Evolutionary conservation across 2,797 vertebrate species (phyloP), one percentile per base, ranked within the genome.

Genomic region (Gobio occitaniae): DNA sequence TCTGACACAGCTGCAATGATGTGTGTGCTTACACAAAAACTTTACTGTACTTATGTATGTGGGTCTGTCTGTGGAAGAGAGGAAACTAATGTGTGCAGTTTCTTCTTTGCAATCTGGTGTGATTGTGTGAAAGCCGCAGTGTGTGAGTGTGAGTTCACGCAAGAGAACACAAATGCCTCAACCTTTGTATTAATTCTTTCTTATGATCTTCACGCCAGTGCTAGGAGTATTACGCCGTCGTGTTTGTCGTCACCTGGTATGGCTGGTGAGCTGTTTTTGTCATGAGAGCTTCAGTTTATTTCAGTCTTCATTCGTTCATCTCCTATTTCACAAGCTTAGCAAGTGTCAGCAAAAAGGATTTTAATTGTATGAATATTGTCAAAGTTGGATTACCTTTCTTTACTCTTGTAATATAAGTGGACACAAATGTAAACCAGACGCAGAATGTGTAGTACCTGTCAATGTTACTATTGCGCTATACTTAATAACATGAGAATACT

Each of bases 211-310:
- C 88, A 89, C 88, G 91, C 87, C 63, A 90, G 90, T 87, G 87
- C 91, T 90, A 88, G 84, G 89, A 93, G 93, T 94, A 93, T 94
- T 94, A 93, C 90, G 83, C 87, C 88, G 87, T 87, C 90, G 90
- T 93, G 93, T 93, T 92, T 69, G 92, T 93, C 89, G 65, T 93
- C 89, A 50, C 87, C 93, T 92, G 91, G 87, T 92, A 87, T 86
- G 84, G 83, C 56, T 15, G 72, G 83, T 86, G 81, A 65, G 56
- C 87, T 61, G 87, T 91, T 87, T 81, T 54, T 66, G 25, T 76
- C 83, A 75, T 77, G 86, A 85, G 87, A 87, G 61, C 69, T 86
- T 87, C 80, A 19, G 89, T 91, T 92, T 86, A 16, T 87, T 92
- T 89, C 47, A 75, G 83, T 83, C 85, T 74, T 72, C 83, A 88